Conservation (phyloP, 2,888 invertebrate species). For the Apodemia duryi region DNA sequence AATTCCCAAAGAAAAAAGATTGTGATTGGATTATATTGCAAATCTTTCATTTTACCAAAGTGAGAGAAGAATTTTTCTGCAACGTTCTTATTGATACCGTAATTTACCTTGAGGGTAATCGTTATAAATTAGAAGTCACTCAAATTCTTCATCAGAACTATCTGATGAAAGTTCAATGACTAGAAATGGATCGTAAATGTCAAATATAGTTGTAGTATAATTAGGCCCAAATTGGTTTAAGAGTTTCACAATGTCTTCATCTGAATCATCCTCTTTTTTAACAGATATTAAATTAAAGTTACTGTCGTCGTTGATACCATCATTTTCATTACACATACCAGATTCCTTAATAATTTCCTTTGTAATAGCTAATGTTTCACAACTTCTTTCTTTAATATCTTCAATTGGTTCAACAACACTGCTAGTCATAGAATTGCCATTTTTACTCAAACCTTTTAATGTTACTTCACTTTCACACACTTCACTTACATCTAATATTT, state of each 20-base stretch:
- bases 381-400: too few relatives aligned
- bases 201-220: conserved; percentile 42
- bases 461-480: too few relatives aligned
- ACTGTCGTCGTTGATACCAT: too few relatives aligned
- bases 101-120: too few relatives aligned
- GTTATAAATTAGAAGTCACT: background rate
- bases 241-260: conserved; percentile 31
- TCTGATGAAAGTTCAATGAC: conserved; percentile 54
- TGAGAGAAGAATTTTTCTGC: too few relatives aligned
- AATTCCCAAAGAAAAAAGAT: too few relatives aligned
- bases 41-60: too few relatives aligned
- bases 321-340: too few relatives aligned
- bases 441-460: conserved; percentile 9
- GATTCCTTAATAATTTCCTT: too few relatives aligned
- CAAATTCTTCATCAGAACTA: conserved; percentile 43
- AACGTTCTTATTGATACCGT: too few relatives aligned
- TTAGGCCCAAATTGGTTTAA: conserved; percentile 44
- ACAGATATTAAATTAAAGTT: conserved; percentile 22
- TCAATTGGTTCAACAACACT: background rate
- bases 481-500: background rate
- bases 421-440: conserved; percentile 15
- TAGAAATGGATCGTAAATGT: conserved; percentile 52
- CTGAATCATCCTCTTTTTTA: conserved; percentile 32
- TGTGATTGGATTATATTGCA: too few relatives aligned
- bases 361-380: too few relatives aligned